Evolutionary conservation across 2,113 vertebrate genomes (phyloP), one percentile per base, ranked within the genome.

Genomic region (Litocranius walleri): DNA sequence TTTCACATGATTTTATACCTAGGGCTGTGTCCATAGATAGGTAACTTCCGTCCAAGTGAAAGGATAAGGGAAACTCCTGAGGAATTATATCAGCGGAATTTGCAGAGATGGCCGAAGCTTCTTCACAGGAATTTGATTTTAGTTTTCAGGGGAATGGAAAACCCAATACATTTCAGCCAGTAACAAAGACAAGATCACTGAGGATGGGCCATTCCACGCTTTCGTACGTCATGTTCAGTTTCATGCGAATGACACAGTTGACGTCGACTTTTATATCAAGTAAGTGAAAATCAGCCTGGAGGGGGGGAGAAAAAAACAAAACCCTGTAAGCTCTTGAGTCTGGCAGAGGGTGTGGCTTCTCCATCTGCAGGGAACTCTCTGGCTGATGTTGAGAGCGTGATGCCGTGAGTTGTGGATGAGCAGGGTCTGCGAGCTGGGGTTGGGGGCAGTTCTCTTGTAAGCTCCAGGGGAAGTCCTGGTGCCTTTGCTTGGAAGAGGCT

Each of bases 21-120:
- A 13, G 21, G 21, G 10, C 67, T 25, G 21, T 40, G 36, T 74
- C 3, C 67, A 74, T 74, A 36, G 21, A 36, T 1, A 25, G 10
- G 10, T 13, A 74, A 3, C 5, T 40, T 40, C 21, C 25, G 36
- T 21, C 5, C 36, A 23, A 21, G n/a, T 3, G 67, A 78, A 27
- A 45, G 43, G 40, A 14, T 0, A n/a, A 27, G 23, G 6, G 12
- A 45, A 7, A 2, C 43, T 15, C 25, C 23, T 45, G 5, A 77
- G 36, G 12, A 3, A 7, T 2, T 6, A 16, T 29, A 6, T 27
- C 0, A 1, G 21, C 1, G 5, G n/a, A 21, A 36, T 10, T 11
- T 21, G 0, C 17, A 71, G 17, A 67, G 17, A 25, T 40, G 67
- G 21, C 1, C 0, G 2, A 71, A 36, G 64, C 4, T 71, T 71